Percentiles rank a stretch among this genome's conserved stretches.
These are phyloP conservation scores for Proctacanthus coquilletti DNA, from an alignment of 1,140 invertebrate species.

Conservation along the genomic window DNA sequence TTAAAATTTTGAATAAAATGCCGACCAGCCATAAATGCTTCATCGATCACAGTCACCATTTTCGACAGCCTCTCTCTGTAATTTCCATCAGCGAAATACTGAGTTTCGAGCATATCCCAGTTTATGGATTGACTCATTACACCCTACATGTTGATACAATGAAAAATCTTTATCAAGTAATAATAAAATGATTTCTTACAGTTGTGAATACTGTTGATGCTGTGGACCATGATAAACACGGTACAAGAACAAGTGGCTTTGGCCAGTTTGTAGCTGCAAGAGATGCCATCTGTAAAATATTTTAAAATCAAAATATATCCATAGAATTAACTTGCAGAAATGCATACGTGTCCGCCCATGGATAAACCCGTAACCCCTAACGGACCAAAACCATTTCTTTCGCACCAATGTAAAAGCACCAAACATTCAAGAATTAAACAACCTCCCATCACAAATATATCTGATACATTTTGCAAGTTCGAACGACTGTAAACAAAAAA, in stretches of 20 bases:
- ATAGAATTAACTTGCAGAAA: too few relatives aligned
- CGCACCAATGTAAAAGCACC: slow-evolving; percentile 87
- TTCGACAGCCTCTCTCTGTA: slow-evolving; percentile 73
- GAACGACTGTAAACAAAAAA: slow-evolving; percentile 53
- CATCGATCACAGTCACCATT: slow-evolving; percentile 55
- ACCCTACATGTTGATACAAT: slow-evolving; percentile 52
- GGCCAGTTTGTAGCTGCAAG: slow-evolving; percentile 89
- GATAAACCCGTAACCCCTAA: slow-evolving; percentile 91
- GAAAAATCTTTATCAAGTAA: background rate
- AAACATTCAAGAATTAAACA: slow-evolving; percentile 88
- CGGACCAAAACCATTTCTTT: slow-evolving; percentile 72
- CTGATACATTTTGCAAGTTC: slow-evolving; percentile 85
- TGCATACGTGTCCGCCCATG: slow-evolving; percentile 96
- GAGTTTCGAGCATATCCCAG: slow-evolving; percentile 78
- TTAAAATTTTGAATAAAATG: slow-evolving; percentile 66
- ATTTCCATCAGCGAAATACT: slow-evolving; percentile 70
- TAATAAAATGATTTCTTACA: slow-evolving; percentile 33
- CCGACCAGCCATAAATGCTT: slow-evolving; percentile 61
- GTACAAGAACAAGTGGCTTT: slow-evolving; percentile 80
- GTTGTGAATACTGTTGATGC: slow-evolving; percentile 90
- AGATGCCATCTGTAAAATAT: slow-evolving; percentile 77
- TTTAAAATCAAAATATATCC: background rate
- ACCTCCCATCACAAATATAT: slow-evolving; percentile 98
- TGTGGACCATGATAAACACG: slow-evolving; percentile 94
- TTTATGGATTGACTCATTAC: slow-evolving; percentile 90